Evolutionary conservation across 2,888 invertebrate genomes (phyloP).

Genomic region (Patella ulyssiponensis): DNA sequence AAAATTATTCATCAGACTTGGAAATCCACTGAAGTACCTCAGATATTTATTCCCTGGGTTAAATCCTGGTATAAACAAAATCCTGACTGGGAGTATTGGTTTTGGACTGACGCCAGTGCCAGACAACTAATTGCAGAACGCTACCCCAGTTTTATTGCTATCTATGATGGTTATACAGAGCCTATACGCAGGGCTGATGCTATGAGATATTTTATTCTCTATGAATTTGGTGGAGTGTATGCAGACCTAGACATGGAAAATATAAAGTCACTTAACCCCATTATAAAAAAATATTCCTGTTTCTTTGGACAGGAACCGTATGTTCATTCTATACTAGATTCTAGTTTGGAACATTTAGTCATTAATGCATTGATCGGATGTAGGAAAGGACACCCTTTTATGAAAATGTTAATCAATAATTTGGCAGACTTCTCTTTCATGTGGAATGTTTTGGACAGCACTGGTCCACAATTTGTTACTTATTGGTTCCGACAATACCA

Average conservation of each 20-base stretch:
- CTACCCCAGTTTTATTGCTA: slow-evolving; percentile 55
- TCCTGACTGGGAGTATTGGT: slow-evolving; percentile 68
- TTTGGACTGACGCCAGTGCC: slow-evolving; percentile 69
- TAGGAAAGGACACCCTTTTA: slow-evolving; percentile 60
- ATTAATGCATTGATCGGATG: slow-evolving; percentile 66
- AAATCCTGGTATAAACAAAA: slow-evolving; percentile 62
- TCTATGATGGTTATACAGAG: slow-evolving; percentile 60
- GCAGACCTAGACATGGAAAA: slow-evolving; percentile 68
- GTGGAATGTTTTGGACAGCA: slow-evolving; percentile 64
- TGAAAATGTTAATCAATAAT: slow-evolving; percentile 56
- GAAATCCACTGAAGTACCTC: slow-evolving; percentile 56
- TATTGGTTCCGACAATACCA: slow-evolving; percentile 48
- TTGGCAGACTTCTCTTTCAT: slow-evolving; percentile 55
- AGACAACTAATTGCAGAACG: slow-evolving; percentile 56
- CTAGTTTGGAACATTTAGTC: slow-evolving; percentile 59
- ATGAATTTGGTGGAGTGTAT: slow-evolving; percentile 68
- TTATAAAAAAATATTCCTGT: slow-evolving; percentile 56
- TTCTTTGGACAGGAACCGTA: slow-evolving; percentile 64
- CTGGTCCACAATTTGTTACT: slow-evolving; percentile 64
- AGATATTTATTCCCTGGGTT: slow-evolving; percentile 59
- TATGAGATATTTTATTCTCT: slow-evolving; percentile 65
- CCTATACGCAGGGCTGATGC: slow-evolving; percentile 66
- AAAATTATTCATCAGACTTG: slow-evolving; percentile 66
- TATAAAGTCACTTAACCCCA: slow-evolving; percentile 57
- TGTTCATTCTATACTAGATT: slow-evolving; percentile 61